Base-by-base conservation (phyloP, 2,888 invertebrate genomes). In the Metacarcinus magister region DNA sequence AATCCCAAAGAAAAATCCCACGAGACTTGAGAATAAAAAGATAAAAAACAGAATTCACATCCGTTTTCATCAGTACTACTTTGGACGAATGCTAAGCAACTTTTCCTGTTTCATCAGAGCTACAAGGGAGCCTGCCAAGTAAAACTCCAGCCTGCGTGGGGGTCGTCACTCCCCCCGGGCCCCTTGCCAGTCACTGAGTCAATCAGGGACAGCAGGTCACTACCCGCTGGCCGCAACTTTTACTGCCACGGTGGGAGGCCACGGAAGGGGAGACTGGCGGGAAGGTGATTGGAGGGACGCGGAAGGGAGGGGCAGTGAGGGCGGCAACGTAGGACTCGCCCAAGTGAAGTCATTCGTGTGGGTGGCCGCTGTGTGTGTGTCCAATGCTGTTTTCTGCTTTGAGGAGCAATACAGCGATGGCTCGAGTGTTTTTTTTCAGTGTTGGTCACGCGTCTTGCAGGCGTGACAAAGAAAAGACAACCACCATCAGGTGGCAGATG, bases 81-180 rank as follows among this genome's bases (percentile, higher is more conserved):
- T 94, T 87, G 94, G 82, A 87, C n/a, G 39, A 95, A 39, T 91
- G 95, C 60, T 95, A 95, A 95, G 95, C 95, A 95, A 95, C 60
- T 95, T 95, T 95, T 91, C 54, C 43, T 91, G 95, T 95, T 91
- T 95, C 54, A 95, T 90, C 91, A 90, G 60, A 48, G 95, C 39
- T 39, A 90, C 43, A 90, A 91, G 91, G 91, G 95, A 32, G 8
- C 10, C 46, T 16, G 43, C 60, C 44, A 39, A n/a, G 60, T n/a
- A 43, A 95, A 95, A 90, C 44, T 90, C 82, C 82, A 39, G 44
- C 5, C 60, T 90, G n/a, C 13, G n/a, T n/a, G 16, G 90, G 89
- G 95, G 95, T 54, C 90, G 94, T 16, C 87, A 0, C 87, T 94
- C 94, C 94, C 94, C 82, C 87, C 16, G 94, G 94, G 54, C 60